These are phyloP conservation scores for Acomys russatus DNA, from an alignment of 2,797 vertebrate species.

Conservation along the genomic window DNA sequence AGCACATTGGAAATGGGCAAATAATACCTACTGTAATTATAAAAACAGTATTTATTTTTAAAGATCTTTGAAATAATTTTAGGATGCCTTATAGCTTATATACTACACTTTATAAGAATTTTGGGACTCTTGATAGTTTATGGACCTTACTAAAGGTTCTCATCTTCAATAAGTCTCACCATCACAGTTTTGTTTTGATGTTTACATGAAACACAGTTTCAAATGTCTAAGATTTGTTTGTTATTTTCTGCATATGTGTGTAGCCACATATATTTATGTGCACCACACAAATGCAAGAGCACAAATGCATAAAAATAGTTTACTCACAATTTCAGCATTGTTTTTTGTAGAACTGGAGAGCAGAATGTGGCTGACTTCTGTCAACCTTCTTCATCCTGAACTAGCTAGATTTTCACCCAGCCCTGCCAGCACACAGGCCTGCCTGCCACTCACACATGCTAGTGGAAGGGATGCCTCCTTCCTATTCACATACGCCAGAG, in stretches of 20 bases:
- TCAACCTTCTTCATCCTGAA: not conserved
- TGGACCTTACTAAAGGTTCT: not conserved
- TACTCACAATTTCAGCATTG: not conserved
- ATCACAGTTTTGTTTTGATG: not conserved
- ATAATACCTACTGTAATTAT: not conserved
- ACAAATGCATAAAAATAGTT: not conserved
- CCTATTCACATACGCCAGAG: not conserved
- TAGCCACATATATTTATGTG: not conserved
- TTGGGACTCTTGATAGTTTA: not conserved
- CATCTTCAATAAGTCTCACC: not conserved
- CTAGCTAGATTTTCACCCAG: not conserved
- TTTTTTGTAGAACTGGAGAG: not conserved
- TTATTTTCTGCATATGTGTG: not conserved
- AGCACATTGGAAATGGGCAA: not conserved
- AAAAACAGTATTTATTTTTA: not conserved
- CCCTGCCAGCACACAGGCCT: not conserved
- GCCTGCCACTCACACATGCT: rapidly evolving
- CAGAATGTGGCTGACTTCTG: not conserved
- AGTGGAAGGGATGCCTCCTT: not conserved
- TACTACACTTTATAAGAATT: too few relatives aligned
- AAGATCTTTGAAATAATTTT: not conserved
- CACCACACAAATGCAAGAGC: not conserved
- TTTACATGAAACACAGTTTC: not conserved
- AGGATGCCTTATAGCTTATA: not conserved
- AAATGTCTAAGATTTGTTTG: not conserved